Evolutionary conservation across 2,113 vertebrate species (phyloP).

Genomic region (Mustelus asterias): DNA sequence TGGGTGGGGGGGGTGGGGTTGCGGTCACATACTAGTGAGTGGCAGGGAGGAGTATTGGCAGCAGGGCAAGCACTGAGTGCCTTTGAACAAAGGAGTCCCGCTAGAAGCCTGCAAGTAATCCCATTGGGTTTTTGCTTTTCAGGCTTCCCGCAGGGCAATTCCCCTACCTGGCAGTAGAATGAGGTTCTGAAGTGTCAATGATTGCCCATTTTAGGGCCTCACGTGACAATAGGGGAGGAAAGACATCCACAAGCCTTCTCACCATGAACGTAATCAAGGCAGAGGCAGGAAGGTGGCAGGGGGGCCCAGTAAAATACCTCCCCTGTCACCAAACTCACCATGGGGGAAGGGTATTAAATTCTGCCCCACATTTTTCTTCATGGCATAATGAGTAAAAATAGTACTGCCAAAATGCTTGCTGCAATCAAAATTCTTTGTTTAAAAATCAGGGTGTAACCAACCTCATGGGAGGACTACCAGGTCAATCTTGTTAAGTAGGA

Average conservation of each 20-base stretch:
- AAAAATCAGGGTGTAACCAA: background rate
- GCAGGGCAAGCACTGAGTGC: too few species aligned
- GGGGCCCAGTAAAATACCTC: too few species aligned
- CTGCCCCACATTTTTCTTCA: background rate
- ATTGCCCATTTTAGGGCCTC: background rate
- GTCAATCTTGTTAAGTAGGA: background rate
- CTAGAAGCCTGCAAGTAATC: too few species aligned
- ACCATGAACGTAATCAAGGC: too few species aligned
- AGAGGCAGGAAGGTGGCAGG: too few species aligned
- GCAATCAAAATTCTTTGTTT: background rate
- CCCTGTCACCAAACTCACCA: too few species aligned
- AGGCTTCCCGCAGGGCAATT: background rate
- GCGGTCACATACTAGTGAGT: too few species aligned
- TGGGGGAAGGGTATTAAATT: background rate
- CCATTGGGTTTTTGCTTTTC: background rate
- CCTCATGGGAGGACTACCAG: background rate
- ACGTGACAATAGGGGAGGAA: background rate
- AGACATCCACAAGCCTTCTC: background rate
- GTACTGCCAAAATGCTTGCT: background rate
- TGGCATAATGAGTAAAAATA: background rate
- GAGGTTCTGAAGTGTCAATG: background rate
- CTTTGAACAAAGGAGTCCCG: background rate
- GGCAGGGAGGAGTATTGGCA: too few species aligned
- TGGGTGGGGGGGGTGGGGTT: too few species aligned
- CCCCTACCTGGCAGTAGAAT: too few species aligned